phyloP scores from a whole-genome alignment of 2,113 vertebrate species.

The Platichthys flesus region DNA sequence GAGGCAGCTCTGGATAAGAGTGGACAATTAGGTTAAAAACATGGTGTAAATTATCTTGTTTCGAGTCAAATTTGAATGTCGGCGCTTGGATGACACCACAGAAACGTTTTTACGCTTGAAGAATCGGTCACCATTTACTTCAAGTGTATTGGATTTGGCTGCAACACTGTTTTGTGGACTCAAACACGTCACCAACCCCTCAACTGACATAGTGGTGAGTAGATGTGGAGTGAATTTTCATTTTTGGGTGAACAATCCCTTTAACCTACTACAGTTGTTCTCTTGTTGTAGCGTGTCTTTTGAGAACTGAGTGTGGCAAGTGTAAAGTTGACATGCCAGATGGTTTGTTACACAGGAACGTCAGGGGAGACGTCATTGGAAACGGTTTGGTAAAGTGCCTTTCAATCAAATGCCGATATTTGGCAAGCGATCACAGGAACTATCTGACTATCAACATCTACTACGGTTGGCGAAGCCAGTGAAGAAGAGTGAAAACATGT shows the following conservation, averaged over 20 bases:
- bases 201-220: too few relatives aligned
- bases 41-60: too few relatives aligned
- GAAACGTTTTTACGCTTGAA: too few relatives aligned
- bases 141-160: too few relatives aligned
- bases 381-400: not conserved
- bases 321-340: not conserved
- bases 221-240: too few relatives aligned
- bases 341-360: not conserved
- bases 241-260: not conserved
- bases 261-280: not conserved
- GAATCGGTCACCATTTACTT: too few relatives aligned
- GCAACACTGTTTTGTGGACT: too few relatives aligned
- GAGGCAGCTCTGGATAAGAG: too few relatives aligned
- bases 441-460: not conserved
- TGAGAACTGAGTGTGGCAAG: not conserved
- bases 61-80: too few relatives aligned
- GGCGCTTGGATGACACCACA: too few relatives aligned
- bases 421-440: not conserved
- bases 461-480: not conserved
- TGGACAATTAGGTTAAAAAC: too few relatives aligned
- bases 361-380: not conserved
- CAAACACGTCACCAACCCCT: too few relatives aligned
- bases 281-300: not conserved
- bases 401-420: not conserved
- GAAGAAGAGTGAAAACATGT: not conserved